Conservation (phyloP, 2,888 invertebrate genomes). For the Aphrophora alni region DNA sequence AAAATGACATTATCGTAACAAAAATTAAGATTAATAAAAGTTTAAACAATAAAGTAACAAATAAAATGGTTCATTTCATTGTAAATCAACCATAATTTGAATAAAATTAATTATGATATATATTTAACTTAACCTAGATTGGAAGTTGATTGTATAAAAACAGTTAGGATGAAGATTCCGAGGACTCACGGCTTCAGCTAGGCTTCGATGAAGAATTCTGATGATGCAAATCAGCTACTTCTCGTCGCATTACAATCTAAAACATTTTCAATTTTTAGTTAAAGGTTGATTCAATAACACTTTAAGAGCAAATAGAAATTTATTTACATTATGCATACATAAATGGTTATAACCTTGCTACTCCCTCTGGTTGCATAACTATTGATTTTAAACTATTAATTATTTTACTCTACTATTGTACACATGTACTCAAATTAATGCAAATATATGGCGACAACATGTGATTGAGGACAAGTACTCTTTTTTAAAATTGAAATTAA, state of each 20-base stretch:
- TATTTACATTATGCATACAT: too few species aligned
- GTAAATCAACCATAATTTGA: not conserved
- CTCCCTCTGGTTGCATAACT: too few species aligned
- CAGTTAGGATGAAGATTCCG: not conserved
- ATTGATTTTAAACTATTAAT: too few species aligned
- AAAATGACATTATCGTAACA: too few species aligned
- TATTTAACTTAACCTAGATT: not conserved
- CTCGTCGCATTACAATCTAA: slow-evolving; percentile 47
- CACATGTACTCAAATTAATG: too few species aligned
- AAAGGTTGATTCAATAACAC: too few species aligned
- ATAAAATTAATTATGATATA: not conserved
- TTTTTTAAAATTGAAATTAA: too few species aligned
- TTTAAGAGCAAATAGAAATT: too few species aligned
- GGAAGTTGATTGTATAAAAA: not conserved
- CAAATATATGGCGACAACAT: too few species aligned
- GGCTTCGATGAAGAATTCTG: slow-evolving; percentile 37
- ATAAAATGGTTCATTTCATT: not conserved
- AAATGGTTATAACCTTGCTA: too few species aligned
- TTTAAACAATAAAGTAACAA: not conserved
- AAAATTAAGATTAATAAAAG: not conserved
- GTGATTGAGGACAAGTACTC: too few species aligned
- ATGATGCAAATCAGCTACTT: slow-evolving; percentile 42
- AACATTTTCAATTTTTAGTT: slow-evolving; percentile 20
- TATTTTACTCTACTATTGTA: too few species aligned
- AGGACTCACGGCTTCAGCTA: slow-evolving; percentile 30